Conservation (phyloP, 1,140 invertebrate genomes). For the Drosophila ironensis region DNA sequence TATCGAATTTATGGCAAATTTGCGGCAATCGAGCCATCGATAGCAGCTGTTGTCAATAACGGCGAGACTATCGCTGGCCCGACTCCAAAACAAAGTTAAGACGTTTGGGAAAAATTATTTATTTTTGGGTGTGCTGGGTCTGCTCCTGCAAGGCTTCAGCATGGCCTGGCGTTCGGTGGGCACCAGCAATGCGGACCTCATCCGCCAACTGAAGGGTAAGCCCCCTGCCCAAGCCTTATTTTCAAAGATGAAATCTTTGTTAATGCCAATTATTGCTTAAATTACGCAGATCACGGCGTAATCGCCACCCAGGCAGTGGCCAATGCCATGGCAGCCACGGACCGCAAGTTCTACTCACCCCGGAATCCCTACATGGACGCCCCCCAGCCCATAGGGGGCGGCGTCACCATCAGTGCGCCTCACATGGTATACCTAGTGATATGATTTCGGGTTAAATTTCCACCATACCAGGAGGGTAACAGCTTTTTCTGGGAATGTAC, state of each 20-base stretch:
- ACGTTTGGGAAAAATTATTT: conserved; percentile 20
- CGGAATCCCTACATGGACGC: conserved; percentile 91
- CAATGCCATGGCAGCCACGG: conserved; percentile 92
- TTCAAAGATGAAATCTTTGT: too few species aligned
- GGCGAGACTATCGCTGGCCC: not conserved
- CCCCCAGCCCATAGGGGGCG: conserved; percentile 93
- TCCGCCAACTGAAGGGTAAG: conserved; percentile 91
- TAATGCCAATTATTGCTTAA: too few species aligned
- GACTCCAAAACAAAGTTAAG: conserved; percentile 18
- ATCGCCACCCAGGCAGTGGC: conserved; percentile 91
- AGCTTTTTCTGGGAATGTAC: too few species aligned
- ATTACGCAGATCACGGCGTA: conserved; percentile 93
- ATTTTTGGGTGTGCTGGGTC: conserved; percentile 34
- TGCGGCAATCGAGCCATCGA: not conserved
- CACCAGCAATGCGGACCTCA: conserved; percentile 91
- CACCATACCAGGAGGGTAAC: too few species aligned
- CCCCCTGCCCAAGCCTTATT: not conserved
- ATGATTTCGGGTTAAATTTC: too few species aligned
- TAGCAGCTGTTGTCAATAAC: not conserved
- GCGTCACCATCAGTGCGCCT: conserved; percentile 98
- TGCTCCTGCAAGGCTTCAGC: conserved; percentile 50
- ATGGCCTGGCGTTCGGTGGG: conserved; percentile 93
- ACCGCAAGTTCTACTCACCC: conserved; percentile 88
- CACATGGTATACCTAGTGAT: conserved; percentile 95
- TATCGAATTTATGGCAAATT: too few species aligned